Base-by-base conservation (phyloP, 2,113 vertebrate species). In the Pomatostomus ruficeps region DNA sequence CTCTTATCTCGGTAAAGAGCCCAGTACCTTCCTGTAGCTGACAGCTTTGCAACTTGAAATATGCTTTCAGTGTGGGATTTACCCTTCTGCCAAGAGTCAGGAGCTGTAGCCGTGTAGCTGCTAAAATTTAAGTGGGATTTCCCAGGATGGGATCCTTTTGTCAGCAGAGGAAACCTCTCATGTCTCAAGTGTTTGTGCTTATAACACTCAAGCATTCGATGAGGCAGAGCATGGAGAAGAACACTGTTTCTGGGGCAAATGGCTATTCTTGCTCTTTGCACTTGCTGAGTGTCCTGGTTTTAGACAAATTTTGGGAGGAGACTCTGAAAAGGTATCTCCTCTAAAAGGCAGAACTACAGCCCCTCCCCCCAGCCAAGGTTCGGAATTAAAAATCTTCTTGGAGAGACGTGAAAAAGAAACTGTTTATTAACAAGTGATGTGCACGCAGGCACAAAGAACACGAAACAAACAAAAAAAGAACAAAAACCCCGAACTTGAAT, bases 41-140 rank as follows among this genome's bases (percentile, higher is more conserved):
- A 88, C 45, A 89, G 75, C 48, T 93, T 93, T 94, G 85, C 46
- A 66, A 71, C 31, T 74, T 83, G 75, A 93, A 91, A 80, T 67
- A 40, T 2, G 3, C 51, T 88, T 89, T 85, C 48, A 63, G 28
- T 79, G 42, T 66, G 51, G 55, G 43, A 63, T 95, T 95, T 92
- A 84, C 84, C 70, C 40, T 93, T 92, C 80, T 95, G 73, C 61
- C 42, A 42, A 81, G 52, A 81, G 28, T n/a, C 84, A 55, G 67
- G 80, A 93, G 77, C 73, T 63, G 38, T 68, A 89, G 81, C 57
- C 13, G 6, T 78, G 51, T 87, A 82, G 62, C 59, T 70, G 67
- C 74, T 94, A 62, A 93, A 93, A 85, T 91, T 70, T 88, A 88
- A 87, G 75, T 93, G 68, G 88, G 68, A 86, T 96, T 96, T 95